Conservation (phyloP, 2,888 invertebrate genomes). For the Lithophane socia region DNA sequence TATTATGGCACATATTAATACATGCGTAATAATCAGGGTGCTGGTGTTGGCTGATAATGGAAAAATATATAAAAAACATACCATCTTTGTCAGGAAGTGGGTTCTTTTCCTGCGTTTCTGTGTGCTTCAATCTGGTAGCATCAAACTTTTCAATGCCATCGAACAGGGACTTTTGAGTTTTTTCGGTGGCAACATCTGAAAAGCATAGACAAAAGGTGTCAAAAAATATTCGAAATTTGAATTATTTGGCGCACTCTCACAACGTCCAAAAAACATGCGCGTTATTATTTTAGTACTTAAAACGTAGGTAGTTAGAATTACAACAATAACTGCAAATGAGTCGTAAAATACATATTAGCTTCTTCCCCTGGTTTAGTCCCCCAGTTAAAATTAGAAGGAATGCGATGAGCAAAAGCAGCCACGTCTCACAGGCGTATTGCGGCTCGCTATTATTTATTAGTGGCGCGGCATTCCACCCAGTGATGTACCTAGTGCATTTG, state of each 20-base stretch:
- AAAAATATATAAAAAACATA: conserved; percentile 79
- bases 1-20: conserved; percentile 40
- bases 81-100: conserved; percentile 98
- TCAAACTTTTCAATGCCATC: conserved; percentile 97
- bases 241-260: conserved; percentile 61
- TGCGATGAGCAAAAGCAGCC: conserved; percentile 70
- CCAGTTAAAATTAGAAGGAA: conserved; percentile 66
- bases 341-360: conserved; percentile 56
- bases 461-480: conserved; percentile 70
- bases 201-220: conserved; percentile 71
- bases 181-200: conserved; percentile 96
- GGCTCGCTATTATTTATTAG: conserved; percentile 66
- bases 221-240: conserved; percentile 36
- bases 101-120: conserved; percentile 98
- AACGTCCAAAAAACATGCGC: conserved; percentile 75
- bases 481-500: conserved; percentile 95
- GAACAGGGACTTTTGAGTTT: conserved; percentile 95
- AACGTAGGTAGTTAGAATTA: conserved; percentile 53
- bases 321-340: conserved; percentile 62
- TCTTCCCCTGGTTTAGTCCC: conserved; percentile 64
- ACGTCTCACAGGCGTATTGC: conserved; percentile 67
- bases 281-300: conserved; percentile 74
- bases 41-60: conserved; percentile 39
- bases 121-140: conserved; percentile 95
- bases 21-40: conserved; percentile 54